phyloP scores from a whole-genome alignment of 2,888 invertebrate genomes.

The Aporophyla nigra region DNA sequence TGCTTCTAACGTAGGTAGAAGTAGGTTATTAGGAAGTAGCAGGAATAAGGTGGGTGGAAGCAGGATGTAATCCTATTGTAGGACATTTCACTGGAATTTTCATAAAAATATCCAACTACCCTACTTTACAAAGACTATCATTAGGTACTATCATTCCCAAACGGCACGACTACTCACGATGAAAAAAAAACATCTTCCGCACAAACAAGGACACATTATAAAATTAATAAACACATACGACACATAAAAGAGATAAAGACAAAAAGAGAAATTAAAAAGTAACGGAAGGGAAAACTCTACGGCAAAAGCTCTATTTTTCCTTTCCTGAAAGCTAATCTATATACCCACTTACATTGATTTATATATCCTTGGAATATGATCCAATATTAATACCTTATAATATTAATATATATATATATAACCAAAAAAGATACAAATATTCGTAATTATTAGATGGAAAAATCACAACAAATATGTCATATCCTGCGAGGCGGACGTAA shows the following conservation, averaged over 20 bases:
- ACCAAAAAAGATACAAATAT: slow-evolving; percentile 29
- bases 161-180: too few relatives aligned
- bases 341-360: neutral
- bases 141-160: too few relatives aligned
- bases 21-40: too few relatives aligned
- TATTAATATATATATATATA: neutral
- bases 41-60: too few relatives aligned
- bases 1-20: too few relatives aligned
- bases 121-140: neutral
- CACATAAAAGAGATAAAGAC: too few relatives aligned
- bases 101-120: neutral
- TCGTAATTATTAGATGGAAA: slow-evolving; percentile 69
- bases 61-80: neutral
- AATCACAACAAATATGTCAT: slow-evolving; percentile 82
- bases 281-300: neutral
- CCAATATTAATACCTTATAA: slow-evolving; percentile 6
- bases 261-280: too few relatives aligned
- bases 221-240: too few relatives aligned
- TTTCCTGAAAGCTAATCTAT: neutral
- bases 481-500: slow-evolving; percentile 78
- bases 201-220: too few relatives aligned
- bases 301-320: neutral
- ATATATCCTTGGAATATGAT: slow-evolving; percentile 23
- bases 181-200: too few relatives aligned
- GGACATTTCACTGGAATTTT: neutral